Base-by-base conservation (phyloP, 2,888 invertebrate species). In the Gibbula magus region DNA sequence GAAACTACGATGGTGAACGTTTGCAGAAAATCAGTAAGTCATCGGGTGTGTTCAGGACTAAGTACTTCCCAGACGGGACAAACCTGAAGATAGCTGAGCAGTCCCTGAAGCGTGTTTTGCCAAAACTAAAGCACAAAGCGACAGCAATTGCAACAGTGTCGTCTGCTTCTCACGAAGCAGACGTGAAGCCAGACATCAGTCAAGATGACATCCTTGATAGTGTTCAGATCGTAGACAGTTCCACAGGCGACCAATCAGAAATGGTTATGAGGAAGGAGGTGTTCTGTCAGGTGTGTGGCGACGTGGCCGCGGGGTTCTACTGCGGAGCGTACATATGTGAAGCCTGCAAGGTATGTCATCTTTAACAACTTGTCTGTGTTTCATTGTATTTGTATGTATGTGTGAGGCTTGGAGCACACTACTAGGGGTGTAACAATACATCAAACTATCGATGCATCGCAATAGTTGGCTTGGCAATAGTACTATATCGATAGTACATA, bases 311-410 rank as follows among this genome's bases (percentile, higher is more conserved):
- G 5, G 92, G 92, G 4, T 92, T 92, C 83, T 91, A 92, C 85
- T 92, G 92, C 78, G 91, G 91, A 16, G 92, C 92, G 10, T 91
- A 88, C 78, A 91, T 92, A 77, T 92, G 92, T 86, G 92, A 92
- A 80, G 92, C 92, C 13, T 92, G 92, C 82, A 92, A 92, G 91
- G 92, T 92, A 86, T 81, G 82, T 78, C 13, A 52, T 7, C 67
- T 16, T 25, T 3, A 3, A 29, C 13, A 25, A 29, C 29, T 67
- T 3, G n/a, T n/a, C 22, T 20, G 25, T 8, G 32, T 70, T 16
- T 29, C 20, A 61, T 81, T 79, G 18, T 8, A 52, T 52, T 8
- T 52, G 18, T 52, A 52, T 18, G 52, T 18, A 13, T 52, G 8
- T 52, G 52, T 52, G 8, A 18, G 8, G 52, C 18, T 52, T 8